Conservation (phyloP, 2,113 vertebrate genomes). For the Neogale vison region DNA sequence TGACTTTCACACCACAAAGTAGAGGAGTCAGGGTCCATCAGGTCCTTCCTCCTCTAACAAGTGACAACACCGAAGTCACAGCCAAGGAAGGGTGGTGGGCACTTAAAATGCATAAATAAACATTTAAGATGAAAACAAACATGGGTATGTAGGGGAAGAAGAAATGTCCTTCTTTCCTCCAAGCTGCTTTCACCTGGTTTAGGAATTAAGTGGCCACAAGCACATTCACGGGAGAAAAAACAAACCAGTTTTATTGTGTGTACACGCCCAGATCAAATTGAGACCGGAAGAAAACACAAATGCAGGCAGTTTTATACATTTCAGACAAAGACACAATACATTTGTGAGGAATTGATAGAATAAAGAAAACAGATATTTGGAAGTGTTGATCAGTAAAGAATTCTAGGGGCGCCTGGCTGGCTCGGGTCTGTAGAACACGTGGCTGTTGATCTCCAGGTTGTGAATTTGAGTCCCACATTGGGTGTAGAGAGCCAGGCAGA, state of each 20-base stretch:
- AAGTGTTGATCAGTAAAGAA: background rate
- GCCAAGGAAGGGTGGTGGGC: background rate
- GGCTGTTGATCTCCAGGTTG: background rate
- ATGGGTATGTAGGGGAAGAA: background rate
- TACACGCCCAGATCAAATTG: background rate
- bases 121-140: background rate
- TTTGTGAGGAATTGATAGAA: background rate
- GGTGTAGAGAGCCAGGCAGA: background rate
- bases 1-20: background rate
- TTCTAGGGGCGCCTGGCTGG: background rate
- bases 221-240: background rate
- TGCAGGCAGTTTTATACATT: background rate
- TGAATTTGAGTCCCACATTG: background rate
- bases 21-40: background rate
- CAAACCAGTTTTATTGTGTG: background rate
- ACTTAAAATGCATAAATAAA: background rate
- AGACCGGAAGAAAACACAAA: background rate
- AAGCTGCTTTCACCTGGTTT: background rate
- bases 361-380: background rate
- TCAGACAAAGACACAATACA: background rate
- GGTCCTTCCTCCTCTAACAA: background rate
- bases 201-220: background rate
- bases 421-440: background rate
- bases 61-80: background rate
- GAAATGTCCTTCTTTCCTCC: background rate